phyloP scores from a whole-genome alignment of 1,140 invertebrate species.

The Drosophila truncata region DNA sequence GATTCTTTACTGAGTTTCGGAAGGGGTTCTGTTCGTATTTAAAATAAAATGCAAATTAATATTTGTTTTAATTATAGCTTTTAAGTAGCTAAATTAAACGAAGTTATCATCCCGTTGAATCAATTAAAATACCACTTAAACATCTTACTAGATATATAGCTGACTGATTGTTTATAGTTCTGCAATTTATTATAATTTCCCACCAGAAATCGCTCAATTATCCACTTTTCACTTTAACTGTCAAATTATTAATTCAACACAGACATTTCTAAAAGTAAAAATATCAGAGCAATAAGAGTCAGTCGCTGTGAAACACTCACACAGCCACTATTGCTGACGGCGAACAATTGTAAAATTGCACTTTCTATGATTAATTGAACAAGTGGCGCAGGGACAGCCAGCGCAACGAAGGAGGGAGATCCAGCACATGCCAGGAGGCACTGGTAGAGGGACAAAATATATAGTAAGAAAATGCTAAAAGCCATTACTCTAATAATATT shows the following conservation, averaged over 20 bases:
- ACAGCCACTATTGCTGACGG: neutral
- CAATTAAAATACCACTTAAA: neutral
- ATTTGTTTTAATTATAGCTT: no score
- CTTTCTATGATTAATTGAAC: slow-evolving; percentile 43
- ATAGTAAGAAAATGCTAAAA: slow-evolving; percentile 33
- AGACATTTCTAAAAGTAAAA: neutral
- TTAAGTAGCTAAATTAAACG: neutral
- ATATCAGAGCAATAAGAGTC: neutral
- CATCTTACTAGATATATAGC: neutral
- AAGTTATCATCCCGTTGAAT: neutral
- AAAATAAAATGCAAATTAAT: neutral
- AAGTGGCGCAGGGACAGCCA: neutral
- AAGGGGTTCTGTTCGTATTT: neutral
- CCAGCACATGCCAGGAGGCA: neutral
- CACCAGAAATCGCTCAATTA: neutral
- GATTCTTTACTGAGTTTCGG: neutral
- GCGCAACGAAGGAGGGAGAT: slow-evolving; percentile 6
- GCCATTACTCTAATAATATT: slow-evolving; percentile 78
- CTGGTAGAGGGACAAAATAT: neutral
- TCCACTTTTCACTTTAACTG: neutral
- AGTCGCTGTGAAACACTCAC: neutral
- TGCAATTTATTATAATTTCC: neutral
- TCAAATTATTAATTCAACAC: neutral
- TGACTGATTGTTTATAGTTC: neutral
- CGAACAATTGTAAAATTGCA: slow-evolving; percentile 37